Base-by-base conservation (phyloP, 2,797 vertebrate species). In the Holocentrus rufus region DNA sequence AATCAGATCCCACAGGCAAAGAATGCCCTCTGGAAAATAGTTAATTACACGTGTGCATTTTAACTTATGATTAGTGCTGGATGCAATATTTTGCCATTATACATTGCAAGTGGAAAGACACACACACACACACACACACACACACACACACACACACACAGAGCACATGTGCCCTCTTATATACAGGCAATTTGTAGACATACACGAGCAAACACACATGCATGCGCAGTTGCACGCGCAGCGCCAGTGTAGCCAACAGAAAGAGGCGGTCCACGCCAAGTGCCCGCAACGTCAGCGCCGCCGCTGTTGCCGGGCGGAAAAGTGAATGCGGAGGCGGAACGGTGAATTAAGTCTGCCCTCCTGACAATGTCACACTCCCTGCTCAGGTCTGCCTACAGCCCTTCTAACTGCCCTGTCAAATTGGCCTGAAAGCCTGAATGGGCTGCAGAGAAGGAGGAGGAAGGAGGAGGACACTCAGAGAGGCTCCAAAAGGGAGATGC, bases 291-390 rank as follows among this genome's bases (percentile, higher is more conserved):
- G 86, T 92, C 86, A 89, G 87, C 10, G 65, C 80, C 76, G 83
- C 85, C 83, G 8, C 90, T 93, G 93, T 94, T 94, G 93, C 94
- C 77, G 75, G 93, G 94, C 79, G 82, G 87, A 93, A 91, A 88
- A 88, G 63, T 80, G 63, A 85, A 82, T 52, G 75, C 44, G 86
- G 87, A 92, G 91, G 91, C 87, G 80, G 88, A 88, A 86, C 81
- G 25, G 69, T 77, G 87, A 90, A 91, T 91, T 78, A 91, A 90
- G 85, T 91, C 85, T 87, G 84, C 84, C 87, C 87, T 88, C 87
- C 87, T 83, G 84, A 88, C 90, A 89, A 85, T 90, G 88, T 92
- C 91, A 88, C 87, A 89, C 74, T 87, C 65, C 47, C 81, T 59
- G 60, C 85, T 89, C 82, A 82, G 82, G 87, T 86, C 81, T 94